A percentile compares a stretch with the other conserved stretches of the same genome.
phyloP scores from a whole-genome alignment of 2,888 invertebrate genomes.

The Odontothrips loti region DNA sequence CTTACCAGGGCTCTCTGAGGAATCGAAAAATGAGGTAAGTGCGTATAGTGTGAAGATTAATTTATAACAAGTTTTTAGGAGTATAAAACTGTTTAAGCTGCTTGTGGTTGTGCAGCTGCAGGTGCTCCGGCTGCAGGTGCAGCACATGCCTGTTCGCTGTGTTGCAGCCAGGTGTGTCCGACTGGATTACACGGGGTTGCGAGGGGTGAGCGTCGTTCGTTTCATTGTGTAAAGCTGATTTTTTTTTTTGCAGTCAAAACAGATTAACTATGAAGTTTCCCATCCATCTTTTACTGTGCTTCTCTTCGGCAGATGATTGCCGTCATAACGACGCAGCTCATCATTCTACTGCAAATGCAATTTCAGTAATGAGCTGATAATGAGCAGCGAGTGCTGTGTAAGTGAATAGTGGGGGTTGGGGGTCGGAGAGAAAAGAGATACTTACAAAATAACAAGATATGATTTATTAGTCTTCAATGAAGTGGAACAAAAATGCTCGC shows the following conservation, averaged over 20 bases:
- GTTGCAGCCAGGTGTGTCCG: neutral
- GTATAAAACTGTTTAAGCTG: neutral
- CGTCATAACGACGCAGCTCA: neutral
- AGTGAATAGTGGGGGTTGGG: too few relatives aligned
- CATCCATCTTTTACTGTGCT: too few relatives aligned
- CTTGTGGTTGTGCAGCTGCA: neutral
- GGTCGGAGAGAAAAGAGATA: neutral
- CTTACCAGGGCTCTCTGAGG: neutral
- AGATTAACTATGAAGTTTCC: too few relatives aligned
- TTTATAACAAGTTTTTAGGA: too few relatives aligned
- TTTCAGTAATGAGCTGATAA: neutral
- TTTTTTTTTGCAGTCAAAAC: too few relatives aligned
- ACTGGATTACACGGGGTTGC: neutral
- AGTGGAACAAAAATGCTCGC: neutral
- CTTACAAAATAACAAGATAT: conserved; percentile 11
- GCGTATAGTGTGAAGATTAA: too few relatives aligned
- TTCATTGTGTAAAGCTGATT: too few relatives aligned
- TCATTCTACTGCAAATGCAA: neutral
- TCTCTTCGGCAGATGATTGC: neutral
- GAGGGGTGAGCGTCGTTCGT: neutral
- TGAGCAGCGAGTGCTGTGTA: neutral
- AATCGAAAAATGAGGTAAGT: neutral
- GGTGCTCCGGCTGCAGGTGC: neutral
- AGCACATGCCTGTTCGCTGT: neutral
- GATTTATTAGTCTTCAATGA: conserved; percentile 11